These are phyloP conservation scores for Lasius fuliginosus DNA, from an alignment of 2,888 invertebrate species.

Conservation along the genomic window DNA sequence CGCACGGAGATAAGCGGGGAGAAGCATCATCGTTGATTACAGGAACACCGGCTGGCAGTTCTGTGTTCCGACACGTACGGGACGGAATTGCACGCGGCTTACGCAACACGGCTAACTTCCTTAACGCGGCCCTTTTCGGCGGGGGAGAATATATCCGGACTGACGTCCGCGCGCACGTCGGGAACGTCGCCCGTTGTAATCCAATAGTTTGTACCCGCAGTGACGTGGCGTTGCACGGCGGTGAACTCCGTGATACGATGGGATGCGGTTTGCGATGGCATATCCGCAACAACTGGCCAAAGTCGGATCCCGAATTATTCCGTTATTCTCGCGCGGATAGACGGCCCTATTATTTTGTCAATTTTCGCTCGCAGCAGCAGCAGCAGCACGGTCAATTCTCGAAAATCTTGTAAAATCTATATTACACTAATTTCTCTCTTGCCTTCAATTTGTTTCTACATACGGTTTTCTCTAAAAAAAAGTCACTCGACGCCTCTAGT, in stretches of 20 bases:
- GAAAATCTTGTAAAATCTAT: neutral
- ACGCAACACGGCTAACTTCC: constrained; percentile 53
- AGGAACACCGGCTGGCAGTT: constrained; percentile 29
- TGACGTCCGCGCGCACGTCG: constrained; percentile 61
- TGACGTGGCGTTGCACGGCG: constrained; percentile 58
- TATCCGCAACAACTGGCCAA: constrained; percentile 37
- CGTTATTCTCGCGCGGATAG: constrained; percentile 22
- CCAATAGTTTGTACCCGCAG: constrained; percentile 70
- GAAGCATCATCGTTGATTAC: constrained; percentile 48
- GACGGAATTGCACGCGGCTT: constrained; percentile 50
- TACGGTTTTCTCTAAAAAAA: neutral
- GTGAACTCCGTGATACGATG: constrained; percentile 65
- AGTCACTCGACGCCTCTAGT: neutral
- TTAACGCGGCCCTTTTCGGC: constrained; percentile 55
- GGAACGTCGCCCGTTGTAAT: constrained; percentile 65
- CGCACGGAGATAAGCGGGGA: constrained; percentile 40
- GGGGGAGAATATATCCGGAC: constrained; percentile 56
- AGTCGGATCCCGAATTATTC: constrained; percentile 33
- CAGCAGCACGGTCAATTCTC: neutral
- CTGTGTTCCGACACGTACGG: constrained; percentile 42
- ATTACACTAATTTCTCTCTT: neutral
- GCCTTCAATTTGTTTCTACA: neutral
- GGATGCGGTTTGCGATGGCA: constrained; percentile 61
- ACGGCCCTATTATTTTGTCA: neutral
- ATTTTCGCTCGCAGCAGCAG: constrained; percentile 1